Evolutionary conservation across 2,888 invertebrate species (phyloP).

Genomic region (Cyrtodaria siliqua): DNA sequence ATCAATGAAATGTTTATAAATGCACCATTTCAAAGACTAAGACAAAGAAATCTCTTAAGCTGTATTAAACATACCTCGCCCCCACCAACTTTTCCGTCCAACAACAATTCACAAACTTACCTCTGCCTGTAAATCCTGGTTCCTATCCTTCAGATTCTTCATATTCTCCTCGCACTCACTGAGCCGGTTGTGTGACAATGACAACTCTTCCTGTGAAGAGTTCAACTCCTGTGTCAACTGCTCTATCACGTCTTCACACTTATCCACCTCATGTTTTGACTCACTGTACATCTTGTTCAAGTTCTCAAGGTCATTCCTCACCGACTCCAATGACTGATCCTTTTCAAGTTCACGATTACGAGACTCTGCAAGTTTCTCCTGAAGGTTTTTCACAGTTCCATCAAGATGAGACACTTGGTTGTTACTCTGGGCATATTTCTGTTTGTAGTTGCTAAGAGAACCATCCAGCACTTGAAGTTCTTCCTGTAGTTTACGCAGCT

Average conservation of each 20-base stretch:
- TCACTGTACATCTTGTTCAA: conserved; percentile 78
- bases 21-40: too few relatives aligned
- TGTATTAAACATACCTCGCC: too few relatives aligned
- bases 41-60: too few relatives aligned
- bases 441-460: conserved; percentile 76
- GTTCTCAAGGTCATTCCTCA: conserved; percentile 78
- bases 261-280: conserved; percentile 77
- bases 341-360: conserved; percentile 79
- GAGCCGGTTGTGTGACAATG: conserved; percentile 74
- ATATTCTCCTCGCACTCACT: conserved; percentile 79
- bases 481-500: conserved; percentile 74
- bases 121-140: conserved; percentile 78
- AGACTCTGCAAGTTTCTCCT: conserved; percentile 81
- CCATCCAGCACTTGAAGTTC: conserved; percentile 73
- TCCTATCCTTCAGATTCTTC: conserved; percentile 75
- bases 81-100: too few relatives aligned
- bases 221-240: conserved; percentile 82
- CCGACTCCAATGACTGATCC: conserved; percentile 75
- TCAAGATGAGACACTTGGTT: conserved; percentile 79
- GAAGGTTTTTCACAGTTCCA: conserved; percentile 75
- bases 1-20: too few relatives aligned
- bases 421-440: conserved; percentile 78
- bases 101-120: too few relatives aligned
- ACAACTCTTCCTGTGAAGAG: conserved; percentile 80
- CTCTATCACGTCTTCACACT: conserved; percentile 83